Conservation (phyloP, 2,797 vertebrate species). For the Phrynocephalus forsythii region DNA sequence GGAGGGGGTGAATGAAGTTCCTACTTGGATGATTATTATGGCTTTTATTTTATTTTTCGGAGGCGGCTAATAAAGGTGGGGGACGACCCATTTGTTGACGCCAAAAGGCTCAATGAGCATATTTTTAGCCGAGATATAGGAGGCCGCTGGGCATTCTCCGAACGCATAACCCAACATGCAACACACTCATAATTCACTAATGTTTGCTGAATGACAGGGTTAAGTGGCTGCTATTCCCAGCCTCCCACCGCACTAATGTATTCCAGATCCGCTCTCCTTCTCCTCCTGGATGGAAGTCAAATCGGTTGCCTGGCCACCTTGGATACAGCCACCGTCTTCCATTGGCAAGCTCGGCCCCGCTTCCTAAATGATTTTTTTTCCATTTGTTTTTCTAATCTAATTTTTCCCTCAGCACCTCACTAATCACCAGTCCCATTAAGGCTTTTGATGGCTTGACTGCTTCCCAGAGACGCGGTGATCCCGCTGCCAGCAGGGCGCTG, state of each 20-base stretch:
- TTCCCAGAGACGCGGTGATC: constrained; percentile 31
- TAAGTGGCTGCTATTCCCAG: constrained; percentile 75
- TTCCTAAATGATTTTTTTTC: constrained; percentile 65
- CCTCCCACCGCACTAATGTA: constrained; percentile 71
- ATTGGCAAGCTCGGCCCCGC: constrained; percentile 36
- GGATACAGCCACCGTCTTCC: constrained; percentile 57
- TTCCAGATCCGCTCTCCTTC: constrained; percentile 64
- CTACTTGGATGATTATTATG: constrained; percentile 64
- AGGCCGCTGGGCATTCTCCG: constrained; percentile 54
- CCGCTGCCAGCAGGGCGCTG: rapidly evolving
- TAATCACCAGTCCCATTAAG: constrained; percentile 64
- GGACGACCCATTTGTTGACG: constrained; percentile 67
- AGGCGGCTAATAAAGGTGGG: not conserved
- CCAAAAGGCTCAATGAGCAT: constrained; percentile 47
- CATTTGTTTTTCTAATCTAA: constrained; percentile 71
- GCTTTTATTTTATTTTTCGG: not conserved
- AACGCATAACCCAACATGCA: constrained; percentile 56
- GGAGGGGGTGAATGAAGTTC: constrained; percentile 57
- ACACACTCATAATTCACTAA: constrained; percentile 72
- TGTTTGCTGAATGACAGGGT: constrained; percentile 75
- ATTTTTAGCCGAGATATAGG: constrained; percentile 37
- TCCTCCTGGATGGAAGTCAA: constrained; percentile 68
- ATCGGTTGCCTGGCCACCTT: constrained; percentile 61
- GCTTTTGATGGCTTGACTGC: constrained; percentile 52
- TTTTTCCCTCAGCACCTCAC: constrained; percentile 65